Evolutionary conservation across 2,888 invertebrate species (phyloP).

Genomic region (Rotaria socialis): DNA sequence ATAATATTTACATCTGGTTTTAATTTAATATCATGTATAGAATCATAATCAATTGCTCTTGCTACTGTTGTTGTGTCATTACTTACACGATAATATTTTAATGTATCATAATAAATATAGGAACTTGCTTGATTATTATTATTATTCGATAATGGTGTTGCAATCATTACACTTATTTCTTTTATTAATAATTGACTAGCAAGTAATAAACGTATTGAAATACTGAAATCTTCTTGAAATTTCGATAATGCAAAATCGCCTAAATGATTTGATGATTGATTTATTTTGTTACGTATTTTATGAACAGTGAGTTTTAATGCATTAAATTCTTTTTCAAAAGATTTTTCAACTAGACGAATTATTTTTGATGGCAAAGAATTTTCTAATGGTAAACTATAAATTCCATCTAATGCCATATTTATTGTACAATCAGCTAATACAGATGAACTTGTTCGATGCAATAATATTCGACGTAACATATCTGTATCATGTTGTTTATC

Average conservation of each 20-base stretch:
- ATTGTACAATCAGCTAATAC: constrained; percentile 22
- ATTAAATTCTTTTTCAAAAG: neutral
- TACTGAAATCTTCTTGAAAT: neutral
- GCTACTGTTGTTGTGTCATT: too few species aligned
- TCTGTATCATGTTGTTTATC: neutral
- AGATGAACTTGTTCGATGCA: neutral
- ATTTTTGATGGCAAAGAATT: neutral
- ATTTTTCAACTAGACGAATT: neutral
- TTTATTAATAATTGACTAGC: neutral
- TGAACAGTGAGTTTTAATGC: neutral
- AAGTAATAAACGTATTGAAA: neutral
- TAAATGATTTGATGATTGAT: neutral
- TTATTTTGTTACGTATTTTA: neutral
- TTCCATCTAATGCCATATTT: constrained; percentile 8
- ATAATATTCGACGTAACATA: neutral
- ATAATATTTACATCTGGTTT: neutral
- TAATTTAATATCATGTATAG: neutral
- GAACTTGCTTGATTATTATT: neutral
- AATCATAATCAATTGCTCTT: neutral
- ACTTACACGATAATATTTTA: neutral
- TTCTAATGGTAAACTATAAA: neutral
- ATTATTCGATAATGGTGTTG: neutral
- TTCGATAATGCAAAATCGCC: neutral
- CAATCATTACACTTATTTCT: neutral
- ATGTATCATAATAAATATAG: neutral